Evolutionary conservation across 1,140 invertebrate species (phyloP), one percentile per base, ranked within the genome.

Genomic region (Bombus difficillimus): DNA sequence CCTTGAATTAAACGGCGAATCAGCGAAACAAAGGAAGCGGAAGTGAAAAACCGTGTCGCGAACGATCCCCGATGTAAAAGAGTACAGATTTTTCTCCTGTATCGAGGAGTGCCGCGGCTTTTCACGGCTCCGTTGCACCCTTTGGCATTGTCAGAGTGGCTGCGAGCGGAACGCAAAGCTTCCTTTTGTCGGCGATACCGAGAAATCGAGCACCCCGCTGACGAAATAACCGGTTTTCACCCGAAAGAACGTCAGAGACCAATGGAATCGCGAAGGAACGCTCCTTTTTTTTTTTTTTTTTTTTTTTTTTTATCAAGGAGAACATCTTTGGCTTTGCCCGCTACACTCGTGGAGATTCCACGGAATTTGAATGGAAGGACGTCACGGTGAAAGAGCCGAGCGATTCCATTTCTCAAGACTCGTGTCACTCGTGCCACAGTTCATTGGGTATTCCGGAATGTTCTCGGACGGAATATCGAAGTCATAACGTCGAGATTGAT

Each of bases 141-240:
- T 2, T 8, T 10, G 32, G n/a, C 73, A 34, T 75, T 75, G 73
- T 53, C 43, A 18, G 2, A 4, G n/a, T 0, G 41, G 41, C 28
- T 41, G 32, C 71, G 28, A 32, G 28, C 71, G 41, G 8, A 43
- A 73, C 28, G 72, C 15, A 73, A 53, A 53, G 32, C 22, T 12
- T 4, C 12, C 32, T 34, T 75, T 75, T 75, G 43, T 53, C 41
- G 32, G 2, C 22, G 32, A 25, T 25, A 53, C 4, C 8, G 22
- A 53, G 32, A 10, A 53, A 75, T 75, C 73, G 73, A 32, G 43
- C 32, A 15, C 2, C 43, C 8, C 41, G n/a, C 2, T 10, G 18
- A 32, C 32, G 73, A 75, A 53, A 53, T 75, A 75, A 75, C 73
- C 39, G n/a, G 73, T 53, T 74, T 53, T 53, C 73, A 34, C 2